Evolutionary conservation across 2,797 vertebrate genomes (phyloP).

Genomic region (Potorous gilbertii): DNA sequence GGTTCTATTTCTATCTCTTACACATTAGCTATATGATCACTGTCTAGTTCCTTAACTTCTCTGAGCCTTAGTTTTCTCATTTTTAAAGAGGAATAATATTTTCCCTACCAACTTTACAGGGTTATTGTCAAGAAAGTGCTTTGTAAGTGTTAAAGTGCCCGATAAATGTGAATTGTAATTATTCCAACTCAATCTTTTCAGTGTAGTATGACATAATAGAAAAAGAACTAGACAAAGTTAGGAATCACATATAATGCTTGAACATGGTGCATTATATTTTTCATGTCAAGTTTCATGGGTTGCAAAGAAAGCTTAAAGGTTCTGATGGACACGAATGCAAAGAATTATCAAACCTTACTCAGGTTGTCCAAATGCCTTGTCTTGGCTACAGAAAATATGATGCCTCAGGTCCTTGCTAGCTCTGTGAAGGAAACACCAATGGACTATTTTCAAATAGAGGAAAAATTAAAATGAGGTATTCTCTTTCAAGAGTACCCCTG

Average conservation of each 20-base stretch:
- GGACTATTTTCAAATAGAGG: not conserved
- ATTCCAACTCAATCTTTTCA: not conserved
- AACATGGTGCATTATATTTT: not conserved
- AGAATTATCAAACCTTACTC: not conserved
- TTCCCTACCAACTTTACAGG: not conserved
- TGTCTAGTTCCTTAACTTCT: not conserved
- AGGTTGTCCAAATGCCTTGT: not conserved
- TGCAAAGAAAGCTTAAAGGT: not conserved
- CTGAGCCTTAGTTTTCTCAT: not conserved
- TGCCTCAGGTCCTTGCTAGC: not conserved
- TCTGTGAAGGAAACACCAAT: not conserved
- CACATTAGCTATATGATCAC: not conserved
- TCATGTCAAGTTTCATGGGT: not conserved
- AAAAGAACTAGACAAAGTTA: not conserved
- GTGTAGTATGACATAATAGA: not conserved
- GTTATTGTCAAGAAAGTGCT: not conserved
- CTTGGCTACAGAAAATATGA: not conserved
- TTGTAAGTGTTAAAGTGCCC: not conserved
- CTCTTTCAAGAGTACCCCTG: conserved; percentile 4
- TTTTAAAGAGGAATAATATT: not conserved
- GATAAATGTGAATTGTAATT: not conserved
- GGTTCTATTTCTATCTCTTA: not conserved
- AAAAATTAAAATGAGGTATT: not conserved
- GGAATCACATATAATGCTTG: not conserved
- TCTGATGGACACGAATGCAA: not conserved